These are phyloP conservation scores for Grus americana DNA, from an alignment of 2,113 vertebrate species.

Conservation along the genomic window DNA sequence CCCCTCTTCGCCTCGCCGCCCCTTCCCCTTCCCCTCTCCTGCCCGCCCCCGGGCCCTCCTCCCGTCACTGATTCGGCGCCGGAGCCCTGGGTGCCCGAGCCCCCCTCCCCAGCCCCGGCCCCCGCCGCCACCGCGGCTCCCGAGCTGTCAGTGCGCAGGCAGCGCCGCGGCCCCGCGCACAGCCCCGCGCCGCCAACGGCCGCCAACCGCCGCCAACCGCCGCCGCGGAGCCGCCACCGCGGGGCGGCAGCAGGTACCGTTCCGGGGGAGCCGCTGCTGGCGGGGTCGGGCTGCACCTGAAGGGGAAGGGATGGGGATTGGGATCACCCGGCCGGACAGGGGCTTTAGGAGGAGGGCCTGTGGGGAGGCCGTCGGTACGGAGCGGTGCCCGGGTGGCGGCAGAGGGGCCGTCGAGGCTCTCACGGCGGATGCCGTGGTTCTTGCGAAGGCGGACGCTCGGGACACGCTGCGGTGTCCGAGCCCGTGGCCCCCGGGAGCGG, in stretches of 20 bases:
- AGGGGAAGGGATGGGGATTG: neutral
- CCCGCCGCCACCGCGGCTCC: neutral
- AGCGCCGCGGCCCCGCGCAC: neutral
- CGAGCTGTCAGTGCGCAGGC: constrained; percentile 28
- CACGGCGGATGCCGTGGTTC: neutral
- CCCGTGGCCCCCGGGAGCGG: neutral
- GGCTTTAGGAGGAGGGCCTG: neutral
- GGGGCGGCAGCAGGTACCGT: constrained; percentile 38
- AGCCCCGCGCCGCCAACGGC: neutral
- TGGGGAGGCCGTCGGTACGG: neutral
- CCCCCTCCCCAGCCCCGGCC: neutral
- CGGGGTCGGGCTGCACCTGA: neutral
- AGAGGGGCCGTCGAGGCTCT: neutral
- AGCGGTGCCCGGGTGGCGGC: neutral
- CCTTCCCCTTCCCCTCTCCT: neutral
- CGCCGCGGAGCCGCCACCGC: neutral
- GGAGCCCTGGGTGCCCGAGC: neutral
- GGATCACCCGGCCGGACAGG: neutral
- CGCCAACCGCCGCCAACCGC: neutral
- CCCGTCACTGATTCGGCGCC: constrained; percentile 4
- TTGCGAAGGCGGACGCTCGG: neutral
- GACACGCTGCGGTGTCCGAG: neutral
- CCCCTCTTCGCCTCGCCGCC: neutral
- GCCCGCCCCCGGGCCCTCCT: constrained; percentile 22
- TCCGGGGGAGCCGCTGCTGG: neutral